Percentiles rank a stretch among this genome's conserved stretches.
Conservation (phyloP, 2,113 vertebrate genomes). For the Malurus cyaneus region DNA sequence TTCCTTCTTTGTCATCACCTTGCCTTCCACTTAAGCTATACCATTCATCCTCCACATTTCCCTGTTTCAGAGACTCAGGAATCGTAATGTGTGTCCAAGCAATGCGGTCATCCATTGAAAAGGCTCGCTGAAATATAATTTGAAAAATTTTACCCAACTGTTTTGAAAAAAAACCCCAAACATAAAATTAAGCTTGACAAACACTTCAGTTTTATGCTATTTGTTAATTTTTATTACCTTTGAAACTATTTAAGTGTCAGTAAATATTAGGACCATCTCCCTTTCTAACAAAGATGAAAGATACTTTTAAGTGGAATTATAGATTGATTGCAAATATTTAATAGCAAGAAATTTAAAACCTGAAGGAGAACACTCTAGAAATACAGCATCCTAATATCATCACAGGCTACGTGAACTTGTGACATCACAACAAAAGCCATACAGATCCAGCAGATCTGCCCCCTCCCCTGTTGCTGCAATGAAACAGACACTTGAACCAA, state of each 20-base stretch:
- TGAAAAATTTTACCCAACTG: not conserved
- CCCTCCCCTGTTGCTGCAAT: accelerated
- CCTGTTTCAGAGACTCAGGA: constrained; percentile 87
- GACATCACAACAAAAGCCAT: not conserved
- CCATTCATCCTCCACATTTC: constrained; percentile 93
- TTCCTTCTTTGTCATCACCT: constrained; percentile 97
- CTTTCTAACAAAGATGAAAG: not conserved
- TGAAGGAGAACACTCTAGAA: not conserved
- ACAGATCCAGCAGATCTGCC: not conserved
- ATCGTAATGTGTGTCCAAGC: constrained; percentile 97
- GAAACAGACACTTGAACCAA: not conserved
- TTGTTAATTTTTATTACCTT: not conserved
- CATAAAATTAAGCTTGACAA: not conserved
- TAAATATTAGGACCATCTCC: not conserved
- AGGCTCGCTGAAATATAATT: constrained; percentile 82
- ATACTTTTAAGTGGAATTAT: not conserved
- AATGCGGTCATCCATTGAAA: constrained; percentile 98
- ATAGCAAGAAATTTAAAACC: not conserved
- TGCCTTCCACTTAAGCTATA: constrained; percentile 93
- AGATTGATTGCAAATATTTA: not conserved
- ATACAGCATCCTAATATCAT: not conserved
- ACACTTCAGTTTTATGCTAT: not conserved
- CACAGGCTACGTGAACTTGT: not conserved
- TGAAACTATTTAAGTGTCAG: not conserved
- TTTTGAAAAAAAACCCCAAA: not conserved